Base-by-base conservation (phyloP, 2,888 invertebrate genomes). In the Nymphalis polychloros region DNA sequence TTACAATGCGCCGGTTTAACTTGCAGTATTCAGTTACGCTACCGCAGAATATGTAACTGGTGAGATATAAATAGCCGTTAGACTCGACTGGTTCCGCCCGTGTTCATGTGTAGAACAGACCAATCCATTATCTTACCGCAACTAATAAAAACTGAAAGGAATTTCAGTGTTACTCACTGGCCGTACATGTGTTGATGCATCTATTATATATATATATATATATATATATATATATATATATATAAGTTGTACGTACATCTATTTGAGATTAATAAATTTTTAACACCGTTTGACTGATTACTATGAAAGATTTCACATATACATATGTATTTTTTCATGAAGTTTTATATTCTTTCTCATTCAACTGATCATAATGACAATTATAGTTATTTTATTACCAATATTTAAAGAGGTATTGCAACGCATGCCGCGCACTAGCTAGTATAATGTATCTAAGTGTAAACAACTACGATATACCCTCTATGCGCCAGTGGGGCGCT, bases 71-170 rank as follows among this genome's bases (percentile, higher is more conserved):
- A 91, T 91, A 90, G 90, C 84, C 81, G 77, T 84, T 82, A 82
- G 83, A 81, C 80, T 84, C 81, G 85, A 84, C 84, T 84, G 84
- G 86, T 84, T 84, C 81, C 82, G 82, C 76, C 81, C 82, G 82
- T 82, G 83, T 83, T 84, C 85, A 82, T 77, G 81, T 83, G 81
- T 83, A 83, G 84, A 87, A 87, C 89, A 89, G 88, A 84, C 84
- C 84, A 79, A 80, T 84, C 88, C 87, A 88, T 90, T 91, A 90
- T 90, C 88, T 87, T 84, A 84, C 86, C 82, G 83, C 85, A 85
- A 84, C 86, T 84, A 88, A 90, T 90, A 90, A 91, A 90, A 88
- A 85, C 84, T 84, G 79, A 87, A 89, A 86, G 88, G 86, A 87
- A 88, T 88, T 82, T 85, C 77, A 79, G 79, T 79, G 80, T 80